phyloP scores from a whole-genome alignment of 2,797 vertebrate genomes.

The Oryzias sinensis region DNA sequence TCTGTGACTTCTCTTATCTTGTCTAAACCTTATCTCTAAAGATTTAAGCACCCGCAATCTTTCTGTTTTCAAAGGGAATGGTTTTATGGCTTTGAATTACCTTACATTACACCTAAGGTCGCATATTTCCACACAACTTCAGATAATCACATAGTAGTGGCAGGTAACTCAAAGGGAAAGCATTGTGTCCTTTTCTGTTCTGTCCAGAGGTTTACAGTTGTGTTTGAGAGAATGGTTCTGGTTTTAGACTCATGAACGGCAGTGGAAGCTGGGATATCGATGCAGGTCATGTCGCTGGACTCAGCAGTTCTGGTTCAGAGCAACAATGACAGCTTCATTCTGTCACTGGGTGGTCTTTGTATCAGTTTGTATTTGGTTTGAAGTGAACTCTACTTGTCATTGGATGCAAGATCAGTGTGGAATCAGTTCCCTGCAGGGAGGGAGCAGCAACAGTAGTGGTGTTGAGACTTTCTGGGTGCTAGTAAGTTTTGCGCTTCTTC shows the following conservation, averaged over 20 bases:
- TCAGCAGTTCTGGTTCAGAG: neutral
- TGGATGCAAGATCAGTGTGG: constrained; percentile 32
- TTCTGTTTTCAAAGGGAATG: constrained; percentile 70
- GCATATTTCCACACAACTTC: constrained; percentile 56
- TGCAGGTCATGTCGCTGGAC: constrained; percentile 4
- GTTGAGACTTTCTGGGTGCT: constrained; percentile 28
- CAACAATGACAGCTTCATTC: constrained; percentile 2
- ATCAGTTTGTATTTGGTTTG: constrained; percentile 5
- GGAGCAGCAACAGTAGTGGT: constrained; percentile 24
- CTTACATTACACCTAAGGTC: constrained; percentile 65
- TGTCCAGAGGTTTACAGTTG: constrained; percentile 5
- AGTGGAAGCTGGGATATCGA: neutral
- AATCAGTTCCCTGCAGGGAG: constrained; percentile 59
- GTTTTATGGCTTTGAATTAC: constrained; percentile 67
- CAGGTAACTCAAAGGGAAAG: constrained; percentile 52
- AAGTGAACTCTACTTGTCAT: constrained; percentile 23
- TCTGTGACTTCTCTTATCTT: constrained; percentile 58
- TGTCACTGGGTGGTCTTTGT: neutral
- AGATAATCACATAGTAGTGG: constrained; percentile 59
- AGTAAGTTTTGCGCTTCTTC: no score
- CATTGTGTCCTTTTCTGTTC: constrained; percentile 6
- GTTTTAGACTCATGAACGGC: no score
- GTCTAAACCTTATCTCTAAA: constrained; percentile 55
- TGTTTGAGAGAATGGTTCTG: no score
- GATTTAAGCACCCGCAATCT: constrained; percentile 63